Evolutionary conservation across 2,113 vertebrate species (phyloP).

Genomic region (Electrona antarctica): DNA sequence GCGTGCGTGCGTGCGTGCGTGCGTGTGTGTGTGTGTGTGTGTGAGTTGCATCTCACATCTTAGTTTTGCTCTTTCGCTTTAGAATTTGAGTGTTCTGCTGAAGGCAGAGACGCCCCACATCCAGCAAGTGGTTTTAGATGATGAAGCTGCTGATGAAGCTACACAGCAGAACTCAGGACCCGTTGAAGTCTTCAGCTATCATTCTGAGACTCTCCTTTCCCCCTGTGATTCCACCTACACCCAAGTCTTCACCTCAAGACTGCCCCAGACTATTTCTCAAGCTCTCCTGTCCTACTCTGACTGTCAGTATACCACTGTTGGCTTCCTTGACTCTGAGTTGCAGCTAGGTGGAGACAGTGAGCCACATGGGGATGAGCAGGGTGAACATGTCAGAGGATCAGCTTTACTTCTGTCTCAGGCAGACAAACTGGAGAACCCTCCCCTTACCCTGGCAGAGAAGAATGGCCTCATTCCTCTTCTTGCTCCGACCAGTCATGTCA

Average conservation of each 20-base stretch:
- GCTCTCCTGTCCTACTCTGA: not conserved
- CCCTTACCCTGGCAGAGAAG: not conserved
- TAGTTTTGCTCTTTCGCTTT: not conserved
- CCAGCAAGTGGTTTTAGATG: constrained; percentile 27
- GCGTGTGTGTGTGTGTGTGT: too few relatives aligned
- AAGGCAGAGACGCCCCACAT: not conserved
- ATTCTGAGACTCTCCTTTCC: not conserved
- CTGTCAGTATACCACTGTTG: not conserved
- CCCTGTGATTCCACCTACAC: constrained; percentile 26
- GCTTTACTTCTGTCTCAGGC: not conserved
- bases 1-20: too few relatives aligned
- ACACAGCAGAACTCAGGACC: not conserved
- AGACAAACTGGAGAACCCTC: not conserved
- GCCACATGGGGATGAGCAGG: not conserved
- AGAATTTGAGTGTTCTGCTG: constrained; percentile 17
- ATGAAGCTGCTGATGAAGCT: constrained; percentile 5
- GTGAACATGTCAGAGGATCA: not conserved
- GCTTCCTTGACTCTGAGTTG: not conserved
- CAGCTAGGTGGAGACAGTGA: constrained; percentile 26
- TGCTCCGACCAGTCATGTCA: not conserved
- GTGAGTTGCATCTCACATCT: not conserved
- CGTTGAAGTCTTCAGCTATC: constrained; percentile 9
- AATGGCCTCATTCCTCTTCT: not conserved
- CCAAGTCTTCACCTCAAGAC: not conserved
- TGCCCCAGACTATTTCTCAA: not conserved